Conservation (phyloP, 2,797 vertebrate species). For the Gymnoscopelus braueri region DNA sequence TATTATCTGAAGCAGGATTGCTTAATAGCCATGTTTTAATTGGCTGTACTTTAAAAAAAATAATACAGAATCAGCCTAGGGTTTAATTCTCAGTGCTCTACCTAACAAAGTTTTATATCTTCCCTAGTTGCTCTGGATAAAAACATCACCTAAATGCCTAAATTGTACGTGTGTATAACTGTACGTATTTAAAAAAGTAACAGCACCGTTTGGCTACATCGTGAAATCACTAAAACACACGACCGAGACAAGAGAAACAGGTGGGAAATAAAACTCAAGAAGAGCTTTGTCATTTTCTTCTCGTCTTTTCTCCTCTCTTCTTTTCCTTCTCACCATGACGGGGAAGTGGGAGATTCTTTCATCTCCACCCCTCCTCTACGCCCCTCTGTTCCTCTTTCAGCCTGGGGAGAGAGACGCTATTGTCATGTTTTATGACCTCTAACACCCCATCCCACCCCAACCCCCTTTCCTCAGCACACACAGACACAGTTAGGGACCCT, state of each 20-base stretch:
- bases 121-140: too few species aligned
- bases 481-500: conserved; percentile 49
- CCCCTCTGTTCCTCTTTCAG: conserved; percentile 62
- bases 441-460: conserved; percentile 47
- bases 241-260: conserved; percentile 34
- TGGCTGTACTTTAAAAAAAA: too few species aligned
- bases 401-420: conserved; percentile 74
- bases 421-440: conserved; percentile 77
- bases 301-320: conserved; percentile 50
- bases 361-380: conserved; percentile 54
- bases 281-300: conserved; percentile 48
- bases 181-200: too few species aligned
- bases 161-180: too few species aligned
- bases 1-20: too few species aligned
- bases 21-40: too few species aligned
- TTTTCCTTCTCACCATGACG: conserved; percentile 56
- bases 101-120: too few species aligned
- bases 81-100: too few species aligned
- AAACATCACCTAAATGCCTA: too few species aligned
- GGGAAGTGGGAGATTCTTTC: conserved; percentile 80
- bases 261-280: conserved; percentile 29
- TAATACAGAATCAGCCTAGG: too few species aligned
- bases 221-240: background rate
- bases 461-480: conserved; percentile 31
- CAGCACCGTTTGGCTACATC: background rate